Conservation (phyloP, 2,888 invertebrate species). For the Galerucella pusilla region DNA sequence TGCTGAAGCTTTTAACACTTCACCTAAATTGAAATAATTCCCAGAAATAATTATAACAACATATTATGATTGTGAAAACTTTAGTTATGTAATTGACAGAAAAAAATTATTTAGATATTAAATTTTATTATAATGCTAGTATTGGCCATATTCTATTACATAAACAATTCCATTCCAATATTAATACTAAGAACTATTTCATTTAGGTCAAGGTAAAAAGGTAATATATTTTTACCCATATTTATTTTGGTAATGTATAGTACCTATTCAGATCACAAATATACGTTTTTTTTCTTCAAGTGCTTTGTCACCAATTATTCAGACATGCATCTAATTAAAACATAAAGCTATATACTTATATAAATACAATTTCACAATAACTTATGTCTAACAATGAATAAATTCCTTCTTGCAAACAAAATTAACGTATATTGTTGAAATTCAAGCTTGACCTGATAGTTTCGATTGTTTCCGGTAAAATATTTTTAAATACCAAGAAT, state of each 20-base stretch:
- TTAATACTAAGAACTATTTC: constrained; percentile 29
- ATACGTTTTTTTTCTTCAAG: constrained; percentile 48
- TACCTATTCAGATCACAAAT: constrained; percentile 29
- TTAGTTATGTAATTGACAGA: too few species aligned
- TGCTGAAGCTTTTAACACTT: constrained; percentile 38
- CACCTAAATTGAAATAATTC: constrained; percentile 36
- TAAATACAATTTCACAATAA: constrained; percentile 53
- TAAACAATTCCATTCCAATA: not conserved
- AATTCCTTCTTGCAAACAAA: constrained; percentile 46
- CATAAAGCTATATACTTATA: constrained; percentile 55
- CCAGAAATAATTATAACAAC: constrained; percentile 15
- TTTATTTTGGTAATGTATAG: constrained; percentile 28
- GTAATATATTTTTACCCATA: constrained; percentile 29
- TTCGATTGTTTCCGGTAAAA: constrained; percentile 17
- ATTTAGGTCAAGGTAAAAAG: constrained; percentile 37
- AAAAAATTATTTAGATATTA: not conserved
- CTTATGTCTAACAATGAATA: constrained; percentile 44
- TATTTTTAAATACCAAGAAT: constrained; percentile 26
- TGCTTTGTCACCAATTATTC: constrained; percentile 59
- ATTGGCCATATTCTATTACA: not conserved
- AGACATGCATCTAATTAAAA: constrained; percentile 60
- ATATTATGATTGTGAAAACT: not conserved
- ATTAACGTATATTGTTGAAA: constrained; percentile 16
- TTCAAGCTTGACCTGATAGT: constrained; percentile 10
- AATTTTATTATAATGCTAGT: not conserved